These are phyloP conservation scores for Centropus unirufus DNA, from an alignment of 2,113 vertebrate genomes.

Conservation along the genomic window DNA sequence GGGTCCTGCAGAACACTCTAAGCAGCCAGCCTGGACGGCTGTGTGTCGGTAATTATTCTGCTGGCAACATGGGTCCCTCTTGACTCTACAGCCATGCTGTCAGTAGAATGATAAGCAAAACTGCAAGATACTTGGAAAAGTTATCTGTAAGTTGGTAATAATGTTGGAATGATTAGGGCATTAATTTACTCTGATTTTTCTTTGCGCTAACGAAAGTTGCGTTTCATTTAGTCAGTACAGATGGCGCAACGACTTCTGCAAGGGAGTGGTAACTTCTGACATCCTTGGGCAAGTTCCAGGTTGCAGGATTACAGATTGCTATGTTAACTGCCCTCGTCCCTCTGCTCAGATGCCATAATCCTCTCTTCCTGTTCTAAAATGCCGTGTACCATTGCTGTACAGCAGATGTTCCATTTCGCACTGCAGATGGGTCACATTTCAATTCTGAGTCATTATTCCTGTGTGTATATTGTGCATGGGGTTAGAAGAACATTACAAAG, in stretches of 20 bases:
- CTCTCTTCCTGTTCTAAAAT: constrained; percentile 35
- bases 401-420: constrained; percentile 36
- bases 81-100: not conserved
- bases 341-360: constrained; percentile 31
- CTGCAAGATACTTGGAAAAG: not conserved
- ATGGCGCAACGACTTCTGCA: not conserved
- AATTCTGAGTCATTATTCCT: constrained; percentile 5
- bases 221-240: not conserved
- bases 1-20: not conserved
- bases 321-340: not conserved
- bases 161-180: not conserved
- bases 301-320: constrained; percentile 22
- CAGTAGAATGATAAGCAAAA: not conserved
- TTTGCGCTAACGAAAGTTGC: not conserved
- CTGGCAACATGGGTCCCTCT: not conserved
- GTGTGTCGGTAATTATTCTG: not conserved
- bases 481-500: not conserved
- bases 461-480: not conserved
- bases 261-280: not conserved
- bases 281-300: constrained; percentile 1
- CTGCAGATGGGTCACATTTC: constrained; percentile 27
- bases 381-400: not conserved
- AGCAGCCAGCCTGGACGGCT: not conserved
- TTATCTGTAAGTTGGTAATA: not conserved
- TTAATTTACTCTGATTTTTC: not conserved